These are phyloP conservation scores for Chaetoderma sp. DNA, from an alignment of 2,888 invertebrate genomes.

Conservation along the genomic window DNA sequence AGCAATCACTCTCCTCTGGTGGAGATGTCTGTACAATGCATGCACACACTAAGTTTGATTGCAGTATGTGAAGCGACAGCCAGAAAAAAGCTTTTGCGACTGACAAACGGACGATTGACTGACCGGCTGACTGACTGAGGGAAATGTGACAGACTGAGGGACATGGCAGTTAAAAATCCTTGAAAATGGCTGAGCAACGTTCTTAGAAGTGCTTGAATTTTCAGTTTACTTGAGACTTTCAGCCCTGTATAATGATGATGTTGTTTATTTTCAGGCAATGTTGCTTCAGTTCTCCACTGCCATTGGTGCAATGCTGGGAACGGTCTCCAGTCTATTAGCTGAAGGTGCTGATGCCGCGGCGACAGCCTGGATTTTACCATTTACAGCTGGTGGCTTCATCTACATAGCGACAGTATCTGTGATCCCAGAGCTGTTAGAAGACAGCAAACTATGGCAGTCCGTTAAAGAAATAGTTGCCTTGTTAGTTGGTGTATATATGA, in stretches of 20 bases:
- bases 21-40: no score
- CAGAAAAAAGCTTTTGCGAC: no score
- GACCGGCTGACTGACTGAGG: no score
- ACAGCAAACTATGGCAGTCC: slow-evolving; percentile 87
- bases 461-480: slow-evolving; percentile 91
- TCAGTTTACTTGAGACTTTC: no score
- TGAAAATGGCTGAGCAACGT: no score
- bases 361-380: slow-evolving; percentile 87
- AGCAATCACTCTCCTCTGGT: no score
- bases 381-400: slow-evolving; percentile 98
- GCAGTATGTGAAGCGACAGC: no score
- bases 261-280: slow-evolving; percentile 80
- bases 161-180: no score
- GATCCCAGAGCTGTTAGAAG: slow-evolving; percentile 94
- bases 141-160: no score
- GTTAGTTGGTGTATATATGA: slow-evolving; percentile 91
- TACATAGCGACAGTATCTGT: slow-evolving; percentile 99
- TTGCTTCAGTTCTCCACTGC: slow-evolving; percentile 93
- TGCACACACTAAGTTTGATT: no score
- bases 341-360: slow-evolving; percentile 75
- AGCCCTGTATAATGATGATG: slow-evolving; percentile 4
- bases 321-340: slow-evolving; percentile 85
- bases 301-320: slow-evolving; percentile 93
- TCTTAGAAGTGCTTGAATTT: no score
- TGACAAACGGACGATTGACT: no score